Evolutionary conservation across 2,888 invertebrate genomes (phyloP).

Genomic region (Elaeidobius kamerunicus): DNA sequence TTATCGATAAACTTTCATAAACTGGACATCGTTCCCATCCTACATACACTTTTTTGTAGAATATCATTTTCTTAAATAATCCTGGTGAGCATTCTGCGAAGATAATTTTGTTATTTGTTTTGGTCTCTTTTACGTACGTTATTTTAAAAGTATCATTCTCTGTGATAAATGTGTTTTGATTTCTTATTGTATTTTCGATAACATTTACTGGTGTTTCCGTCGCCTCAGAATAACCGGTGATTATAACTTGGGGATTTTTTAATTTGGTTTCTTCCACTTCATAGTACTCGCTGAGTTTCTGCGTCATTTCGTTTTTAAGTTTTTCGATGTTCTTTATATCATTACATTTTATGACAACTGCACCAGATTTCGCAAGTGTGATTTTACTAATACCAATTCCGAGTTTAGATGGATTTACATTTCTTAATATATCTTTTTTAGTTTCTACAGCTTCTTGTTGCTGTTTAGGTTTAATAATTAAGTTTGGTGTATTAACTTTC

Average conservation of each 20-base stretch:
- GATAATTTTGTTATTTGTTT: not conserved
- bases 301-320: not conserved
- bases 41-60: not conserved
- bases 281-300: not conserved
- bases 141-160: not conserved
- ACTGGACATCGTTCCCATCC: constrained; percentile 3
- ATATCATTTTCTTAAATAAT: constrained; percentile 3
- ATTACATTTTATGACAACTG: not conserved
- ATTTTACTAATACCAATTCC: not conserved
- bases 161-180: not conserved
- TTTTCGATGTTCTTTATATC: not conserved
- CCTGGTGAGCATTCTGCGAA: not conserved
- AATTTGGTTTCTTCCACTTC: not conserved
- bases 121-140: not conserved
- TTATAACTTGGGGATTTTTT: not conserved
- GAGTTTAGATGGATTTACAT: not conserved
- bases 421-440: not conserved
- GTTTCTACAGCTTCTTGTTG: not conserved
- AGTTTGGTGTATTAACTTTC: not conserved
- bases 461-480: not conserved
- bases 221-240: too few relatives aligned
- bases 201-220: not conserved
- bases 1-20: not conserved
- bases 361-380: not conserved
- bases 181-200: not conserved